A percentile compares a stretch with the other conserved stretches of the same genome.
These are phyloP conservation scores for Nycticebus coucang DNA, from an alignment of 2,113 vertebrate genomes.

Conservation along the genomic window DNA sequence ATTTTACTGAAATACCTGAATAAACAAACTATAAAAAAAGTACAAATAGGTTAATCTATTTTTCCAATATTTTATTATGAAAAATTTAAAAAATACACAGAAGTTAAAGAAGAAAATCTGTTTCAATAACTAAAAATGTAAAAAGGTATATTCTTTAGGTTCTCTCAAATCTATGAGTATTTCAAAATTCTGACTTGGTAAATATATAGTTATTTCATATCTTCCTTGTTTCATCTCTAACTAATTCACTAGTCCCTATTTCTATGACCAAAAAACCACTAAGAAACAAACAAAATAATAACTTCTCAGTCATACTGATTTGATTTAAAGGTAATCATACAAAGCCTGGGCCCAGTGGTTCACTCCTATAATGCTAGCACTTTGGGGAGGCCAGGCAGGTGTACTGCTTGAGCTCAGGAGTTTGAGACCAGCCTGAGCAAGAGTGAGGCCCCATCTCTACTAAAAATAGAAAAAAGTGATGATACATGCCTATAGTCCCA, in stretches of 20 bases:
- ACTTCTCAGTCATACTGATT: neutral
- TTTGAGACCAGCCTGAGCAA: too few species aligned
- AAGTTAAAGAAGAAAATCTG: slow-evolving; percentile 28
- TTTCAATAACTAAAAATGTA: slow-evolving; percentile 30
- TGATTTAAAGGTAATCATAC: neutral
- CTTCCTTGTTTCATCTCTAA: slow-evolving; percentile 38
- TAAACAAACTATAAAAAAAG: slow-evolving; percentile 1
- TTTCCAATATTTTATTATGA: neutral
- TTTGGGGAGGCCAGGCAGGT: too few species aligned
- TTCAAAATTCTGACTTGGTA: slow-evolving; percentile 51
- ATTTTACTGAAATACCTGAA: slow-evolving; percentile 30
- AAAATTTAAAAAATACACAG: slow-evolving; percentile 22
- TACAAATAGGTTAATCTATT: slow-evolving; percentile 29
- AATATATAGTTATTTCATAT: slow-evolving; percentile 38
- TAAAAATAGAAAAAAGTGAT: too few species aligned
- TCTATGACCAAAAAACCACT: slow-evolving; percentile 33
- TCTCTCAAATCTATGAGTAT: slow-evolving; percentile 33
- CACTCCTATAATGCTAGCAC: too few species aligned
- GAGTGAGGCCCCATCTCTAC: too few species aligned
- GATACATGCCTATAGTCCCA: too few species aligned
- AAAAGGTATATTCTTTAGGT: neutral
- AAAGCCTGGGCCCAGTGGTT: too few species aligned
- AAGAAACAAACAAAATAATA: slow-evolving; percentile 28
- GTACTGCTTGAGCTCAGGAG: too few species aligned
- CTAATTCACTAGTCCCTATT: slow-evolving; percentile 27